Evolutionary conservation across 2,888 invertebrate genomes (phyloP), one percentile per base, ranked within the genome.

Genomic region (Chrysina gloriosa): DNA sequence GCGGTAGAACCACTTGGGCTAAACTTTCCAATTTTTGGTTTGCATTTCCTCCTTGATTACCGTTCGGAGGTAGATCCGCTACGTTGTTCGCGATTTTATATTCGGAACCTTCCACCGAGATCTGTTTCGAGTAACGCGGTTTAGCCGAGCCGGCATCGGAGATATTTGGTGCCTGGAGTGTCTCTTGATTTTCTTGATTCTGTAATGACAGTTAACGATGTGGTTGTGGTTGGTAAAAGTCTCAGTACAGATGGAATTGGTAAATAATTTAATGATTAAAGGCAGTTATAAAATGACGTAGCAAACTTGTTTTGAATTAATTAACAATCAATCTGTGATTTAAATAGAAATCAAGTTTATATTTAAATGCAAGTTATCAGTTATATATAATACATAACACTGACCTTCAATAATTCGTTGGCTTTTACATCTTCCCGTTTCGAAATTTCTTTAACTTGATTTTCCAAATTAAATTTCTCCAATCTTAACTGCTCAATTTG

Each of bases 381-480:
- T n/a, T n/a, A n/a, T n/a, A n/a, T n/a, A n/a, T n/a, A n/a, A n/a
- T 2, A 61, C n/a, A n/a, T 2, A 19, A 27, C 36, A 58, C 42
- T 71, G 74, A 81, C 80, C 76, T 78, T 78, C 16, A 79, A 39
- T 11, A 72, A 64, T 16, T 71, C 21, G 80, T 61, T 73, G 81
- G 77, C 47, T 74, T 74, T 63, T 78, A 75, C 14, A 63, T 78
- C 74, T 71, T 80, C 72, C 71, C 75, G 71, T 71, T 73, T 71
- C 75, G 78, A 31, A 78, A 74, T 69, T 27, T 73, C 70, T 73
- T 76, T 75, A 48, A 79, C 50, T 72, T 76, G 73, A 67, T 78
- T 75, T 69, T 78, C 76, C 45, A 83, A 72, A 70, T 81, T 80
- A 11, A 79, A 78, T 69, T 81, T 82, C 69, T 82, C 80, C n/a